Conservation (phyloP, 1,140 invertebrate species). For the Nebria ingens region DNA sequence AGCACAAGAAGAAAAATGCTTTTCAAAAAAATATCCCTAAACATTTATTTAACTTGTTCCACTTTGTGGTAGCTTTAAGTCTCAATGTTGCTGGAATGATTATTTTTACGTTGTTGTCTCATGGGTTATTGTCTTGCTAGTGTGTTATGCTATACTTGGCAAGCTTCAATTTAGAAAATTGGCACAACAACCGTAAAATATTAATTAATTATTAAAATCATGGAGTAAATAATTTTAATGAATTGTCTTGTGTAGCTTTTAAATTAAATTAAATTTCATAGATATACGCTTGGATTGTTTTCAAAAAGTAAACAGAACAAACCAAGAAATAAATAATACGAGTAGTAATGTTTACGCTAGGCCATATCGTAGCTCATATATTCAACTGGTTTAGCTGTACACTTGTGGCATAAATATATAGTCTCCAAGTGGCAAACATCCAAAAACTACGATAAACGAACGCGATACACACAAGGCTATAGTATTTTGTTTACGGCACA, state of each 20-base stretch:
- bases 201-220: too few relatives aligned
- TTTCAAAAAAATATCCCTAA: too few relatives aligned
- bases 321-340: conserved; percentile 3
- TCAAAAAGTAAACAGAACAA: not conserved
- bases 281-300: too few relatives aligned
- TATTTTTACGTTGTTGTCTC: too few relatives aligned
- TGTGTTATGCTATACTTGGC: too few relatives aligned
- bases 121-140: too few relatives aligned
- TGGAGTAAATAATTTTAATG: too few relatives aligned
- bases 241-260: too few relatives aligned
- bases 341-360: not conserved
- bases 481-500: not conserved
- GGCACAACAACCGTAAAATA: too few relatives aligned
- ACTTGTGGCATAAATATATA: conserved; percentile 4
- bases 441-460: not conserved
- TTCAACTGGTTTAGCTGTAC: not conserved
- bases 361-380: conserved; percentile 6
- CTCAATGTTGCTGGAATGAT: not conserved
- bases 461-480: not conserved
- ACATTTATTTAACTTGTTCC: not conserved
- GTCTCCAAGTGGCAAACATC: conserved; percentile 1
- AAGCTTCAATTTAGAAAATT: too few relatives aligned
- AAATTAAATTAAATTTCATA: too few relatives aligned
- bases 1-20: too few relatives aligned
- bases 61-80: not conserved